Evolutionary conservation across 2,113 vertebrate species (phyloP), one percentile per base, ranked within the genome.

Genomic region (Microtus pennsylvanicus): DNA sequence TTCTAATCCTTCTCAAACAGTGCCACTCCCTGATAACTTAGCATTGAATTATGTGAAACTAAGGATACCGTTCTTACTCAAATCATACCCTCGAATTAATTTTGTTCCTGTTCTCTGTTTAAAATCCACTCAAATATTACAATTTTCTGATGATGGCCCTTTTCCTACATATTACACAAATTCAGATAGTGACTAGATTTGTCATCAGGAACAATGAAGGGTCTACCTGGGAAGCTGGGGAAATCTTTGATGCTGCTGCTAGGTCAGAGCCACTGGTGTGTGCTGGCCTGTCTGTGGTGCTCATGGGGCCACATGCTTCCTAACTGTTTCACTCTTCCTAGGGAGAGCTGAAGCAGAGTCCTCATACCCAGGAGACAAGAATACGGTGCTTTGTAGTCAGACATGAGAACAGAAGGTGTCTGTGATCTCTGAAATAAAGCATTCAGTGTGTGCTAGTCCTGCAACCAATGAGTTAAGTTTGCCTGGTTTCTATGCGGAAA

Each of bases 381-480:
- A 90, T 24, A 17, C 1, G 70, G 33, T 14, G 50, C 17, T 65
- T 91, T 81, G 52, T 7, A 69, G 38, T 77, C 65, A 88, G 65
- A 70, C 42, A 45, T 38, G 88, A 92, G 76, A 76, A 92, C 45
- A 85, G 75, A 97, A 94, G 70, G 1, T 33, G 47, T 89, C 30
- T 78, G 24, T 81, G 69, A 70, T 13, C 50, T 89, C 89, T 81
- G 16, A 61, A 94, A 92, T 50, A 80, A 87, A 83, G 72, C 89
- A 91, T 67, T 75, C 45, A 75, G 76, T 70, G 61, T 87, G 38
- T 3, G 12, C 1, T 45, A 50, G 22, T 11, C 21, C 72, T 89
- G 33, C 9, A 93, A 9, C 33, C 72, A 94, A 75, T 93, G 58
- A 92, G 22, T 93, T 61, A 70, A 89, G 80, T 80, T 81, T 86